Evolutionary conservation across 2,888 invertebrate genomes (phyloP), one percentile per base, ranked within the genome.

Genomic region (Prosopocoilus inquinatus): DNA sequence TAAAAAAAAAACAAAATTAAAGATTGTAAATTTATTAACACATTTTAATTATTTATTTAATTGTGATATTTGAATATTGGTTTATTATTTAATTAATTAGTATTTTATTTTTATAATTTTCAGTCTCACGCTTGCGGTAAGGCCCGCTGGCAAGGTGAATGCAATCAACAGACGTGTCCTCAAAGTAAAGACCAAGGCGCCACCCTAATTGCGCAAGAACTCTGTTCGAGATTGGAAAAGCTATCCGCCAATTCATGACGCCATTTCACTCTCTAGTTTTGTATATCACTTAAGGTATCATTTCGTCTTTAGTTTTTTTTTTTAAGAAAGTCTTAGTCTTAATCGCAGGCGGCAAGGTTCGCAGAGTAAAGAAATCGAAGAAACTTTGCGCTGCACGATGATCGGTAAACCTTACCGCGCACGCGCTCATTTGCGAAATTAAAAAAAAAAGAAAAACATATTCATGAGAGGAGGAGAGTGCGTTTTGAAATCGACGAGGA

Each of bases 131-230:
- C 86, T 50, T 83, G 83, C 69, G 82, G 84, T 59, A 87, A 87
- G 75, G 88, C 88, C 59, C 83, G 84, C 66, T 89, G 88, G 88
- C 79, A 82, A 68, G 89, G 89, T 45, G 83, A 84, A 60, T 89
- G 89, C 70, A 77, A 74, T 7, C 36, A 36, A 11, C 38, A 41
- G 34, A 47, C 28, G 32, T 58, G 55, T 48, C 52, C 58, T 45
- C 54, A 34, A 11, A 50, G 49, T 35, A 53, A 48, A 33, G 56
- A 57, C 44, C 50, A 33, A 50, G 56, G 55, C 32, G 60, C 55
- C 56, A 60, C 44, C 44, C 58, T 78, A 67, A 74, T 79, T 52
- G 78, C 81, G 12, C 80, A 81, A 60, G 82, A 82, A 66, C 68
- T 82, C 57, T 81, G 81, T 72, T 75, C 78, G 57, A 76, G 81